phyloP scores from a whole-genome alignment of 2,888 invertebrate species.

The Plusia festucae region DNA sequence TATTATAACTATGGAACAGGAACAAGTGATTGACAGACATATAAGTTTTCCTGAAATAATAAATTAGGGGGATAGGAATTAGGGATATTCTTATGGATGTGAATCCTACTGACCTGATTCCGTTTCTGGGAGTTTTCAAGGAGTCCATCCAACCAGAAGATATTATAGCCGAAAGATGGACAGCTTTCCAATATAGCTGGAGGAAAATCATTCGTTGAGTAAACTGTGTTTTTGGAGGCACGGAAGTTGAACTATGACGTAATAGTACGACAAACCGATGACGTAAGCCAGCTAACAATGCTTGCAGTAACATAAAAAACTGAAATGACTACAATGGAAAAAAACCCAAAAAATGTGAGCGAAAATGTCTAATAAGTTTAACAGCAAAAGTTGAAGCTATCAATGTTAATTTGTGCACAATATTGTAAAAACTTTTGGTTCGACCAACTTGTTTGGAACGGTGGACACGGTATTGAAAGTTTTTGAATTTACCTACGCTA shows the following conservation, averaged over 20 bases:
- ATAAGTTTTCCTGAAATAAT: neutral
- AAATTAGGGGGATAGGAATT: too few species aligned
- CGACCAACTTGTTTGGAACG: conserved; percentile 33
- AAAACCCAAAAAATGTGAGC: neutral
- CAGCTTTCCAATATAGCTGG: conserved; percentile 4
- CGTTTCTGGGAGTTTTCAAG: neutral
- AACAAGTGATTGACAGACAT: neutral
- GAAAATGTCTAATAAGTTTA: conserved; percentile 23
- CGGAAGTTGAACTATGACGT: too few species aligned
- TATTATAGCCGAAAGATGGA: conserved; percentile 1
- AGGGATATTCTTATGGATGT: neutral
- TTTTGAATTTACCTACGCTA: conserved; percentile 27
- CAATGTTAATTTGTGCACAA: conserved; percentile 44
- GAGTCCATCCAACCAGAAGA: neutral
- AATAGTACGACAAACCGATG: too few species aligned
- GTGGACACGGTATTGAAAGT: conserved; percentile 20
- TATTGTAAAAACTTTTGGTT: conserved; percentile 35
- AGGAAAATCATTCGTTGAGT: neutral
- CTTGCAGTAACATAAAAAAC: too few species aligned
- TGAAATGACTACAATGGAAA: too few species aligned
- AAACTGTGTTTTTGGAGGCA: neutral
- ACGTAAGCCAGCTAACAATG: too few species aligned
- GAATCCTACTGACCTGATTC: conserved; percentile 1
- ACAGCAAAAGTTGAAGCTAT: conserved; percentile 20
- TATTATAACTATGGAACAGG: neutral